Base-by-base conservation (phyloP, 2,888 invertebrate genomes). In the Drosophila siamana region DNA sequence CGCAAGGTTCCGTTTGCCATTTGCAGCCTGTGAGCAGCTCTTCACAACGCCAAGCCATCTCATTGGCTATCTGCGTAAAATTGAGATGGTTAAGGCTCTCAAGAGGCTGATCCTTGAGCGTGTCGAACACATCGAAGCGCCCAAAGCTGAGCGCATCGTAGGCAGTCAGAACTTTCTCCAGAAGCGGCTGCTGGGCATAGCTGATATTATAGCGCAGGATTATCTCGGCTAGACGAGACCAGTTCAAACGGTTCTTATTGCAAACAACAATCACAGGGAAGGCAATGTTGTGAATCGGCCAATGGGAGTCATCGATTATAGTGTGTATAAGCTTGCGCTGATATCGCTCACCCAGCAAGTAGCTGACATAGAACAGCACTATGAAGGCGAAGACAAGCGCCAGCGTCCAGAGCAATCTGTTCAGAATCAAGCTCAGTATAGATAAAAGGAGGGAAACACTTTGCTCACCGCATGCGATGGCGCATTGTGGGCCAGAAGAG, bases 11-110 rank as follows among this genome's bases (percentile, higher is more conserved):
- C 38, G 90, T 86, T 1, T 92, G 84, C 93, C 93, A 93, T 78
- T 89, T 90, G 64, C 93, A 93, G 2, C 79, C 55, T 0, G 13
- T 43, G 0, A 91, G 57, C n/a, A 93, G 61, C 50, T 93, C 93
- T 16, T 92, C 82, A 60, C 93, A 93, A 2, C 80, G 83, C 89
- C 91, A 91, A 0, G 89, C 61, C 88, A 92, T 86, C 30, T 91
- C 88, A 2, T 63, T 69, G 0, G 80, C 85, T 7, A 92, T 84
- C 2, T 80, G 50, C 0, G 86, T 88, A 11, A 92, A 87, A 65
- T 92, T 92, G 0, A 92, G 66, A 59, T 89, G 82, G 62, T 91
- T 81, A 4, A 92, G 60, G 0, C 67, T 26, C 0, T 63, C 26
- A 7, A 91, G 59, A 0, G 68, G 30, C 4, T 74, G 26, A 1